Evolutionary conservation across 2,113 vertebrate genomes (phyloP).

Genomic region (Typhlomys cinereus): DNA sequence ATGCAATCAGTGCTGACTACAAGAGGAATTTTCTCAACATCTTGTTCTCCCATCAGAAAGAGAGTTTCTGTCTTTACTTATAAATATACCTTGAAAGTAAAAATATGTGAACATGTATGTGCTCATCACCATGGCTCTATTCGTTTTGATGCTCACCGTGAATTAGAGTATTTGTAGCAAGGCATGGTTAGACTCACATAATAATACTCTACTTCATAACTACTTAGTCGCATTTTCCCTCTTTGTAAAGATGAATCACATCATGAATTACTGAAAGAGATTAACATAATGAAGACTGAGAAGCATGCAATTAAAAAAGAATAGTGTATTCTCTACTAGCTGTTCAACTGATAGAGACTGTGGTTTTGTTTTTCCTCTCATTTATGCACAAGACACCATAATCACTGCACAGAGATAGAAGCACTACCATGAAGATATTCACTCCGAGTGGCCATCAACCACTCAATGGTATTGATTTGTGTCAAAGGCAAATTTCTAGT

Average conservation of each 20-base stretch:
- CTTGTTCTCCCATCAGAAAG: not conserved
- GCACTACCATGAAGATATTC: not conserved
- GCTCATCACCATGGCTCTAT: not conserved
- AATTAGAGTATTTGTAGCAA: not conserved
- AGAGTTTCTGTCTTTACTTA: not conserved
- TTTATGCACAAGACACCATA: not conserved
- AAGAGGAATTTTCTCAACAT: constrained; percentile 10
- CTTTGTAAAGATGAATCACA: not conserved
- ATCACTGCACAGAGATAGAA: not conserved
- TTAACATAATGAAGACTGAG: not conserved
- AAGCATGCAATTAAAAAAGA: not conserved
- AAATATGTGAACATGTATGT: not conserved
- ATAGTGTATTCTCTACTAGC: too few species aligned
- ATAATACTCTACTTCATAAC: not conserved
- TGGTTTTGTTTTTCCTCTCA: not conserved
- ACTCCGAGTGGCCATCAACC: not conserved
- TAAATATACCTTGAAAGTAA: constrained; percentile 24
- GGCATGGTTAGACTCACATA: not conserved
- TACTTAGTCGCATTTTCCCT: not conserved
- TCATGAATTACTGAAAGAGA: not conserved
- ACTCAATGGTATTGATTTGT: not conserved
- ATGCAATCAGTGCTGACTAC: not conserved
- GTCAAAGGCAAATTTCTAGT: not conserved
- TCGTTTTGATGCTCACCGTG: not conserved
- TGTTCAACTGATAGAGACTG: not conserved